Base-by-base conservation (phyloP, 2,888 invertebrate genomes). In the Spatulosminthurus flaviceps region DNA sequence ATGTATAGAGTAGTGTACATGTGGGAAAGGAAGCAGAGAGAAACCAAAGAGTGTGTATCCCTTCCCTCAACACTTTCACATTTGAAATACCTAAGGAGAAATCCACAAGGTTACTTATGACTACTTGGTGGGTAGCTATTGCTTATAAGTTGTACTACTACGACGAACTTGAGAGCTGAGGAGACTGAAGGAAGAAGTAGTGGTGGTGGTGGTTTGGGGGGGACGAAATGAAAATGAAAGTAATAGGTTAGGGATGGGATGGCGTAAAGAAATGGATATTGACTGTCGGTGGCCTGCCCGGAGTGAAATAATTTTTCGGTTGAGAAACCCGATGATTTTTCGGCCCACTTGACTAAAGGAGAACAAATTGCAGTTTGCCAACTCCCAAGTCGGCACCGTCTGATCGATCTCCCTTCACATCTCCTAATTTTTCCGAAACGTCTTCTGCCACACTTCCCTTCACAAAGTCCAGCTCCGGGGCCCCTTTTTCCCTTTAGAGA, bases 301-400 rank as follows among this genome's bases (percentile, higher is more conserved):
- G 80, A 82, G 81, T 82, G 79, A 82, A 83, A 82, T 82, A 82
- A 83, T 83, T 83, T 83, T 80, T 82, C 82, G 83, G 77, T 79
- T 82, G 77, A 82, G 70, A 78, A 81, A 81, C 69, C 80, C 82
- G 80, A 81, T 82, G 81, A 82, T 82, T 82, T 82, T 81, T 82
- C 82, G 81, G 80, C 77, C 81, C 80, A 83, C 82, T 83, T 83
- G 81, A 79, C 83, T 83, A 83, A 83, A 79, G 75, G 82, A 80
- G 81, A 83, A 83, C 82, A 82, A 83, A 82, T 82, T 82, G 79
- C 82, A 73, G 78, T 81, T 81, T 82, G 74, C 64, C 64, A 71
- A 42, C 66, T 70, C 79, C 64, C 77, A 61, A 64, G 75, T 64
- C 66, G 75, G 64, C 61, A 64, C 64, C 64, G 41, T 51, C 72